Evolutionary conservation across 2,113 vertebrate species (phyloP), one percentile per base, ranked within the genome.

Genomic region (Perognathus longimembris): DNA sequence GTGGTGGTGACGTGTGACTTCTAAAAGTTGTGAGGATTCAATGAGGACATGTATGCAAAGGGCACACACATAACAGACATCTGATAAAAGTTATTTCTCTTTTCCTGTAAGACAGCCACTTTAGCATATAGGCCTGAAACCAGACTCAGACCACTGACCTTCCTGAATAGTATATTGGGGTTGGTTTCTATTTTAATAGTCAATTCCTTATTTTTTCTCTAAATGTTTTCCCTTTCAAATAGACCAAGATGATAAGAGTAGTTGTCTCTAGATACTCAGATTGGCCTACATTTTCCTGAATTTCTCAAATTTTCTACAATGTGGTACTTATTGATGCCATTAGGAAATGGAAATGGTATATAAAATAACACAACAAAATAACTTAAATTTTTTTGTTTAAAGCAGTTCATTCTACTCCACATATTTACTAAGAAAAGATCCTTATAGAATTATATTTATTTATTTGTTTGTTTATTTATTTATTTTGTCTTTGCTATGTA

Each of bases 91-190:
- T 91, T 78, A 96, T 93, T 97, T 95, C 95, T 94, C 80, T 87
- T 95, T 97, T 96, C 93, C 95, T 91, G 59, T 96, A 96, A 93
- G n/a, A 86, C 32, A 54, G 42, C 59, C 70, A 36, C 67, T 66
- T 90, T 9, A 1, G 92, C 76, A 83, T 69, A 94, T 17, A 93
- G 30, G 32, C 45, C 79, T 89, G 80, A 96, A 96, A 93, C 76
- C 40, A 93, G 67, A 88, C 15, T 50, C 82, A 94, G 42, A 64
- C 18, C 70, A 50, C 0, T 80, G 57, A 85, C 61, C 78, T 71
- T 85, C 78, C 67, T 85, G 38, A 92, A n/a, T 26, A 24, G 59
- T 26, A 89, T 26, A 61, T 73, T 76, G 86, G 40, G 24, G 84
- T 89, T 75, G 76, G 42, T 96, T 94, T 96, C 84, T 84, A 38